Percentiles rank a stretch among this genome's conserved stretches.
These are phyloP conservation scores for Clarias platycephalus DNA, from an alignment of 2,797 vertebrate species.

Conservation along the genomic window DNA sequence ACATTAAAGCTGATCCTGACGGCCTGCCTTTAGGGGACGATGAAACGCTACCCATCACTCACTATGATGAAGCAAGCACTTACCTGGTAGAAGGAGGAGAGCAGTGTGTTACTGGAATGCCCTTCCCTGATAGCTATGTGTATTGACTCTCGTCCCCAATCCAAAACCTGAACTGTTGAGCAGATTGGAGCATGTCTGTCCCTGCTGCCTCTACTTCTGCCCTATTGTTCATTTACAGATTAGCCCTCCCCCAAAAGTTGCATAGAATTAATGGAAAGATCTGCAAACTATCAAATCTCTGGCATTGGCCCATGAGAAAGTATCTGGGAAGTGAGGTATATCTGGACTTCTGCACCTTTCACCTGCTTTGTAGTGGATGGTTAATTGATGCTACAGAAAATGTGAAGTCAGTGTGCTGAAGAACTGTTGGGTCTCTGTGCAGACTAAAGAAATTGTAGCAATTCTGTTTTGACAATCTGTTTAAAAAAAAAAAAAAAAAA, in stretches of 20 bases:
- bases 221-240: slow-evolving; percentile 61
- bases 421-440: slow-evolving; percentile 58
- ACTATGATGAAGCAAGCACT: slow-evolving; percentile 84
- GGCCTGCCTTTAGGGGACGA: slow-evolving; percentile 80
- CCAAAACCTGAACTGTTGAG: slow-evolving; percentile 62
- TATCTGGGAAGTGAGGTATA: slow-evolving; percentile 56
- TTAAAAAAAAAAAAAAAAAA: slow-evolving; percentile 34
- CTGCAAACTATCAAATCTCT: slow-evolving; percentile 49
- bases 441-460: slow-evolving; percentile 68
- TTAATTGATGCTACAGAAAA: slow-evolving; percentile 68
- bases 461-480: slow-evolving; percentile 76
- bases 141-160: slow-evolving; percentile 76
- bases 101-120: slow-evolving; percentile 78
- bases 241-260: slow-evolving; percentile 46
- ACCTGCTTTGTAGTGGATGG: slow-evolving; percentile 54
- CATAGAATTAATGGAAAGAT: slow-evolving; percentile 50
- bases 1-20: slow-evolving; percentile 87
- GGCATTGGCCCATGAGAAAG: slow-evolving; percentile 61
- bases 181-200: slow-evolving; percentile 56
- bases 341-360: slow-evolving; percentile 63
- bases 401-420: slow-evolving; percentile 60
- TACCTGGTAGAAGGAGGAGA: slow-evolving; percentile 85
- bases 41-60: slow-evolving; percentile 88
- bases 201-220: slow-evolving; percentile 54
- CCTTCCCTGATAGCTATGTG: slow-evolving; percentile 85